These are phyloP conservation scores for Amphiura filiformis DNA, from an alignment of 35 echinoderm and acorn worm genomes.

Conservation along the genomic window DNA sequence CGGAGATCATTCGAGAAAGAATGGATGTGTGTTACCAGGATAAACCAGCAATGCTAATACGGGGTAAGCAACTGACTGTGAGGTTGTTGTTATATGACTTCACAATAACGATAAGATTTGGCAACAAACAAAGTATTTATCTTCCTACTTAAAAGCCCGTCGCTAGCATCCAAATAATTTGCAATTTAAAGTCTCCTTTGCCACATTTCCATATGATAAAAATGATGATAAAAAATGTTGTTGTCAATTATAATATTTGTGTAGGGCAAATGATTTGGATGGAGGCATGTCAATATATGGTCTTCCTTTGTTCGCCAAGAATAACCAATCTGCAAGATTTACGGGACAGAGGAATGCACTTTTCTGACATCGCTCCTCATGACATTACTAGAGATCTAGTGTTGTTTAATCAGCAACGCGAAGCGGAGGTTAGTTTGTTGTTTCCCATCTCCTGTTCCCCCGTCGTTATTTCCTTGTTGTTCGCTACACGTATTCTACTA, in stretches of 20 bases:
- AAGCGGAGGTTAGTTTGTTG: constrained; percentile 52
- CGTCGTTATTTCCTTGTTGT: no score
- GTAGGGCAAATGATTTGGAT: constrained; percentile 89
- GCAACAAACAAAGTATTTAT: no score
- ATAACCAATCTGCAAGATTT: constrained; percentile 63
- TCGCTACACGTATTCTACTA: no score
- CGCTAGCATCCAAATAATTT: no score
- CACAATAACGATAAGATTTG: no score
- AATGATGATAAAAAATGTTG: no score
- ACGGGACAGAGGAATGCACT: constrained; percentile 56
- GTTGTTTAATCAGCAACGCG: constrained; percentile 83
- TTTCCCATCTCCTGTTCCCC: no score
- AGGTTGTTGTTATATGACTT: no score
- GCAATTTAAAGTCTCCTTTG: no score
- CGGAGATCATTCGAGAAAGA: constrained; percentile 29
- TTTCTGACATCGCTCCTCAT: constrained; percentile 86
- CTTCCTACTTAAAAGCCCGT: no score
- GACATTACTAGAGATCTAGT: constrained; percentile 86
- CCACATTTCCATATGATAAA: no score
- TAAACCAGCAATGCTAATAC: constrained; percentile 46
- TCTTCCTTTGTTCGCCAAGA: constrained; percentile 65
- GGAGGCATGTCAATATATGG: constrained; percentile 29
- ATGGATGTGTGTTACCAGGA: constrained; percentile 13
- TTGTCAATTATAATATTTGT: no score
- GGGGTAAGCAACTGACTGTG: constrained; percentile 43